Evolutionary conservation across 2,797 vertebrate species (phyloP), one percentile per base, ranked within the genome.

Genomic region (Smutsia temminckii): DNA sequence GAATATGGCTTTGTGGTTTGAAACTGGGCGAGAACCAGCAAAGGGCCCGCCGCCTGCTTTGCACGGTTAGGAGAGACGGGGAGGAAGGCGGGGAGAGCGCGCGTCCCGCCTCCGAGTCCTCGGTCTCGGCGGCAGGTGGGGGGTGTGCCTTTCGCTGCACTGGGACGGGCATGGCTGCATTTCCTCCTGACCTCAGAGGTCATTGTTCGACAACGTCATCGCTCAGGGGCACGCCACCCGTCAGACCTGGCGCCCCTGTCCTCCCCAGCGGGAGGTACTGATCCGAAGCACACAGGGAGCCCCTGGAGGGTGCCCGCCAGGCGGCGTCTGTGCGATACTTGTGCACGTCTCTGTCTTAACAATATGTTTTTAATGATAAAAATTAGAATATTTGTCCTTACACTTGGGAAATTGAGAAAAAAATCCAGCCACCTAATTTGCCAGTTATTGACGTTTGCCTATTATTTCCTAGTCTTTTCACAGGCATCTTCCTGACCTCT

Each of bases 81-180:
- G 27, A 51, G 49, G 3, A 90, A 74, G n/a, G 49, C 34, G 42
- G 37, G 13, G 57, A 32, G 3, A 79, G 42, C 25, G 23, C 32
- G 32, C 3, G 0, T 12, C 49, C 57, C 18, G 46, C 25, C 0
- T 55, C 13, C 14, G 10, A 8, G 37, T 14, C 34, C 46, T 34
- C 25, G 21, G 51, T 68, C 37, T 94, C 51, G 85, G 63, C 9
- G 12, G 55, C 23, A 42, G 37, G 27, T 9, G 12, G 1, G 8
- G 42, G 32, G 29, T 5, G 6, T 8, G 51, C 34, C 42, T 11
- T 0, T 12, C 34, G 29, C 79, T 53, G 25, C 13, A 11, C 68
- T 10, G 23, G 29, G n/a, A 64, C 2, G 1, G 32, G 66, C 46
- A 9, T 0, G 29, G 5, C 9, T 71, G 29, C 0, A 0, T 80